Conservation (phyloP, 2,113 vertebrate genomes). For the Halichoeres trimaculatus region DNA sequence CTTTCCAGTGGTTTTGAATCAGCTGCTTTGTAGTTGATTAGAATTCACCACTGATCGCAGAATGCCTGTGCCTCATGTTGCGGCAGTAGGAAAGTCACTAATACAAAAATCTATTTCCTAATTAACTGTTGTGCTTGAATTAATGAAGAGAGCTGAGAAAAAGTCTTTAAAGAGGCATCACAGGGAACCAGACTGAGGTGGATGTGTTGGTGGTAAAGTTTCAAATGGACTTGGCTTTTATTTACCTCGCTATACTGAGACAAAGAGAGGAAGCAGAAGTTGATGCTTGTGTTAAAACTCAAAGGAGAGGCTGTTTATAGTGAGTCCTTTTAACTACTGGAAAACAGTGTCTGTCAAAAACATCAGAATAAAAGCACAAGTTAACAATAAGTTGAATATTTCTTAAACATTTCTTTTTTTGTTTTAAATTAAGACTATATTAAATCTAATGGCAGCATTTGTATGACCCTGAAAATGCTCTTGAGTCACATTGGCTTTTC, state of each 20-base stretch:
- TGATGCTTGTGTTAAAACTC: background rate
- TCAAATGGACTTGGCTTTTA: background rate
- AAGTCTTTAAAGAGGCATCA: conserved; percentile 51
- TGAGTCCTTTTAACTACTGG: background rate
- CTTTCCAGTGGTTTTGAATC: conserved; percentile 37
- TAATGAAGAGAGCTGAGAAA: conserved; percentile 65
- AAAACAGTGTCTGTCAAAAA: background rate
- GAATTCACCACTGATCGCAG: conserved; percentile 67
- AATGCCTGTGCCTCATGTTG: conserved; percentile 61
- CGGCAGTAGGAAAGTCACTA: conserved; percentile 61
- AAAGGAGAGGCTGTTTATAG: background rate
- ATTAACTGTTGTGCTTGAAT: conserved; percentile 71
- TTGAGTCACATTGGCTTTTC: conserved; percentile 62
- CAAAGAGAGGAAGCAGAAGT: conserved; percentile 9
- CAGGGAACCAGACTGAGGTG: conserved; percentile 37
- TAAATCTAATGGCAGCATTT: conserved; percentile 69
- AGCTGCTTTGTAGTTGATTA: conserved; percentile 62
- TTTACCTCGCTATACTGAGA: conserved; percentile 8
- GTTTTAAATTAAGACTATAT: conserved; percentile 68
- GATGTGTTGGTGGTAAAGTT: background rate
- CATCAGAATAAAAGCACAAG: conserved; percentile 18
- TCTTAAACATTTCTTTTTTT: conserved; percentile 45
- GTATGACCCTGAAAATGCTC: conserved; percentile 66
- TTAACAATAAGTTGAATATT: conserved; percentile 23
- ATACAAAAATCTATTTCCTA: conserved; percentile 72